Conservation (phyloP, 2,113 vertebrate genomes). For the Leucosticte australis region DNA sequence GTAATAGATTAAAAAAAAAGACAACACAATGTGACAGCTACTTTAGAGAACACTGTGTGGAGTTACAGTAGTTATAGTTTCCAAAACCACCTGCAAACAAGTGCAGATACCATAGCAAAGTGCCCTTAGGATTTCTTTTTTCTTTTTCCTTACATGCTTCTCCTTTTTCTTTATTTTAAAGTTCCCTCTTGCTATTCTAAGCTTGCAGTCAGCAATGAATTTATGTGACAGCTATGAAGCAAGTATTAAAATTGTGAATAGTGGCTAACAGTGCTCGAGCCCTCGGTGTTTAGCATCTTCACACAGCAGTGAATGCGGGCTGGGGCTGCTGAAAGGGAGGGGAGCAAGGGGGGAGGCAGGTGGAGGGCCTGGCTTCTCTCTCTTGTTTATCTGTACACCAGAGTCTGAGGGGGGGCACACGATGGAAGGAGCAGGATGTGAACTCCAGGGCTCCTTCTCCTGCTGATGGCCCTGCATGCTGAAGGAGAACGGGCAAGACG, state of each 20-base stretch:
- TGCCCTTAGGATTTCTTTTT: constrained; percentile 47
- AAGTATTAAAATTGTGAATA: constrained; percentile 79
- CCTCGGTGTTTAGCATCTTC: constrained; percentile 40
- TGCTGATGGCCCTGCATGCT: not conserved
- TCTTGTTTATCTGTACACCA: constrained; percentile 10
- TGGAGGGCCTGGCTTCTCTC: not conserved
- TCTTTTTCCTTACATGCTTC: not conserved
- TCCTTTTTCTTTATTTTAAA: constrained; percentile 20
- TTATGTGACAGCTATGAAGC: constrained; percentile 86
- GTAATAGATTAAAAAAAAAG: not conserved
- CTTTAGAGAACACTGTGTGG: constrained; percentile 43
- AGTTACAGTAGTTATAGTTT: constrained; percentile 71
- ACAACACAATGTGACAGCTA: constrained; percentile 43
- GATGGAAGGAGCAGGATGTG: not conserved
- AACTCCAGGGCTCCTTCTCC: not conserved
- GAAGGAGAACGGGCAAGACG: not conserved
- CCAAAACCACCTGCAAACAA: constrained; percentile 78
- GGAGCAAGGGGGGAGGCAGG: not conserved
- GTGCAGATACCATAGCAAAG: constrained; percentile 64
- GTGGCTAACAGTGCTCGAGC: constrained; percentile 42
- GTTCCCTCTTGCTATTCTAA: constrained; percentile 57
- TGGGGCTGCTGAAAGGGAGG: not conserved
- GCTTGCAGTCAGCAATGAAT: constrained; percentile 65
- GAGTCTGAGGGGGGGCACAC: accelerated
- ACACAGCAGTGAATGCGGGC: constrained; percentile 51